Evolutionary conservation across 2,888 invertebrate genomes (phyloP), one percentile per base, ranked within the genome.

Genomic region (Netelia inedita): DNA sequence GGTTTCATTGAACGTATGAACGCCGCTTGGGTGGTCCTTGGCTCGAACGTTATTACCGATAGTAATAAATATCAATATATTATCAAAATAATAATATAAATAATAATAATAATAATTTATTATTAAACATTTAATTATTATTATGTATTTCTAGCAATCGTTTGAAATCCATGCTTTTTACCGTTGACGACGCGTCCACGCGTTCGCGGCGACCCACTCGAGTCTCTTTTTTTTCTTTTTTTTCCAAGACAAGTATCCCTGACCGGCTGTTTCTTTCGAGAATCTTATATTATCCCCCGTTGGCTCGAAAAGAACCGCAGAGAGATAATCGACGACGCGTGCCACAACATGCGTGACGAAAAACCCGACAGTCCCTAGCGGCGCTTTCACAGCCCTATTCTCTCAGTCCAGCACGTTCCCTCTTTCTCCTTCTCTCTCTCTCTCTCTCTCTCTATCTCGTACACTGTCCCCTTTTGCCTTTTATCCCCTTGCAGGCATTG

Each of bases 271-370:
- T 71, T 55, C 69, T 23, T 71, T 61, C n/a, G 28, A 55, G 69
- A 71, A 71, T 71, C 69, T 71, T 41, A 71, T 71, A 53, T 71
- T 21, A 23, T 28, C 16, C 28, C 23, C n/a, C n/a, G 10, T 21
- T 61, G 10, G 5, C 61, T 14, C 69, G 16, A 35, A 35, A 71
- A 46, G 46, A 46, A 46, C 46, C 46, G 8, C 46, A 46, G 59
- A 71, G 21, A 41, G 57, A 78, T 83, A 74, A 79, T 74, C 35
- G 78, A 69, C 73, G 79, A 55, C 79, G 83, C 83, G 83, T 83
- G 83, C 79, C 83, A 50, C 53, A 74, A 79, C 57, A 78, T 61
- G 68, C 78, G 73, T 63, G 76, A 61, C 61, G 73, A 79, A 79
- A 76, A 79, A 78, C 61, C 68, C 73, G 43, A 53, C 59, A 59